phyloP scores from a whole-genome alignment of 1,140 invertebrate genomes.

The Drosophila tropicalis region DNA sequence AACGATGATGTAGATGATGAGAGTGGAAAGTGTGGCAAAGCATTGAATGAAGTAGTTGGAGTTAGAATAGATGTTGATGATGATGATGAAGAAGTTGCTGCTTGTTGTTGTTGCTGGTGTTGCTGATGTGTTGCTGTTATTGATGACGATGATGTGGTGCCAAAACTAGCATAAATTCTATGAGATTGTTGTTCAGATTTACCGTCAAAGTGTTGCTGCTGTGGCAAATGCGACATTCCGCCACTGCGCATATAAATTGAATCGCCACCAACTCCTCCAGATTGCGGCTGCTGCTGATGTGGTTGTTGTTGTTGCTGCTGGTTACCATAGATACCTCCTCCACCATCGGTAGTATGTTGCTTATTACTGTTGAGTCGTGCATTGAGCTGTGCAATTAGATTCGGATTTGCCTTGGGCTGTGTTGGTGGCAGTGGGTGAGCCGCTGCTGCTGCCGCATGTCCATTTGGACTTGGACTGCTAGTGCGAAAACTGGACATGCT shows the following conservation, averaged over 20 bases:
- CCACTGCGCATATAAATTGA: conserved; percentile 67
- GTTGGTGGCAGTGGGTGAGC: conserved; percentile 70
- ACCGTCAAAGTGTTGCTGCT: conserved; percentile 83
- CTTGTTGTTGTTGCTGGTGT: conserved; percentile 17
- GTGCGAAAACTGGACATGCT: conserved; percentile 82
- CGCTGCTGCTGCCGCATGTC: conserved; percentile 42
- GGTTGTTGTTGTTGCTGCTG: conserved; percentile 3
- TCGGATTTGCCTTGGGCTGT: conserved; percentile 81
- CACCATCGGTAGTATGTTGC: conserved; percentile 56
- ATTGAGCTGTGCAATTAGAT: conserved; percentile 82
- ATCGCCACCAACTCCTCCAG: conserved; percentile 48
- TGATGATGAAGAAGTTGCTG: conserved; percentile 36
- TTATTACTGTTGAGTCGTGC: conserved; percentile 77
- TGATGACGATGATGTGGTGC: conserved; percentile 65
- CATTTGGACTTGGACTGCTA: conserved; percentile 73
- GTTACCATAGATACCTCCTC: conserved; percentile 65
- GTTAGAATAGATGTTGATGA: conserved; percentile 51
- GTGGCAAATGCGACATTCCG: conserved; percentile 66
- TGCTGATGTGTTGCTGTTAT: conserved; percentile 37
- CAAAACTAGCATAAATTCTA: conserved; percentile 82
- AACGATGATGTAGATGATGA: conserved; percentile 81
- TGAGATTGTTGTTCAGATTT: conserved; percentile 75
- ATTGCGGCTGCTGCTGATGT: conserved; percentile 36
- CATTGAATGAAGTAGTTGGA: conserved; percentile 66
- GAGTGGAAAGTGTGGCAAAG: conserved; percentile 78